Percentiles rank a stretch among this genome's conserved stretches.
These are phyloP conservation scores for Tangara arthus DNA, from an alignment of 2,797 vertebrate species.

Conservation along the genomic window DNA sequence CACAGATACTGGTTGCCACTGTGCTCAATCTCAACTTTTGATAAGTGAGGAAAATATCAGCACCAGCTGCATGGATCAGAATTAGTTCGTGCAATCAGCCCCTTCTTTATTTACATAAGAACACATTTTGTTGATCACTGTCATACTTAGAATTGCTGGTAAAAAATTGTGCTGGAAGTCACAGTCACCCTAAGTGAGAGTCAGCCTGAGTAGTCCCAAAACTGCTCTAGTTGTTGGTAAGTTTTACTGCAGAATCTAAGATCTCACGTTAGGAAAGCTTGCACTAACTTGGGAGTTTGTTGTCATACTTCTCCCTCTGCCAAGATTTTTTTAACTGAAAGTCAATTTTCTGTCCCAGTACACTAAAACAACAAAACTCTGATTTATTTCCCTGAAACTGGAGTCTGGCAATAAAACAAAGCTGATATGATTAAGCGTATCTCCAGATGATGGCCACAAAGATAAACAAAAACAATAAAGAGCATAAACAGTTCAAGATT, in stretches of 20 bases:
- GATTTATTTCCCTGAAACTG: neutral
- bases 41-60: neutral
- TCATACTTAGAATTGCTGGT: neutral
- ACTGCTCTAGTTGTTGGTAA: neutral
- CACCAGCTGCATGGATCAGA: neutral
- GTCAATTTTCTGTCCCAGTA: neutral
- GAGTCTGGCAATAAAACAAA: neutral
- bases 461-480: constrained; percentile 11
- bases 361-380: neutral
- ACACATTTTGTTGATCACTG: neutral
- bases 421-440: neutral
- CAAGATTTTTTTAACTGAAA: neutral
- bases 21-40: neutral
- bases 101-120: neutral
- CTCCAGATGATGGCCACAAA: neutral
- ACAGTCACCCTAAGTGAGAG: neutral
- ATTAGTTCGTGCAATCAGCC: neutral
- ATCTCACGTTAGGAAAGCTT: neutral
- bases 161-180: neutral
- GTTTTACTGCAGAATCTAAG: neutral
- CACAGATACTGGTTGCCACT: neutral
- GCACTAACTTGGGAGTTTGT: neutral
- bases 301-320: neutral
- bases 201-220: neutral
- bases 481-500: neutral